Percentiles rank a stretch among this genome's conserved stretches.
Conservation (phyloP, 2,888 invertebrate genomes). For the Ptychoptera albimana region DNA sequence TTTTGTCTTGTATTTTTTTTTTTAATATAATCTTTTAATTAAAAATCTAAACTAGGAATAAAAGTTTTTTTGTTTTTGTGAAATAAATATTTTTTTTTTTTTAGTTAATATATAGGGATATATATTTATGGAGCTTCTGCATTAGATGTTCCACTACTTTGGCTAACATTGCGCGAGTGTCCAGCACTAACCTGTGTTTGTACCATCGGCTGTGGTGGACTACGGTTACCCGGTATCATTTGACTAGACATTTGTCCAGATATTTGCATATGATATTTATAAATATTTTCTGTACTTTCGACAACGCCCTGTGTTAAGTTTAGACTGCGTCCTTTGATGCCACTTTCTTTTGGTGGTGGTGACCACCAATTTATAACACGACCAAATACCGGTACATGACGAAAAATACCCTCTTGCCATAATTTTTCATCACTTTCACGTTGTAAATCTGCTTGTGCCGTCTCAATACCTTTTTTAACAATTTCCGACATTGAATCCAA, state of each 20-base stretch:
- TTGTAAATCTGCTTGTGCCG: constrained; percentile 80
- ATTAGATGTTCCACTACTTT: constrained; percentile 29
- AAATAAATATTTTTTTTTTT: neutral
- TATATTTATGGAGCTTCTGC: constrained; percentile 4
- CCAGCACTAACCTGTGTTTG: constrained; percentile 43
- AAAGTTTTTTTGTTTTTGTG: too few species aligned
- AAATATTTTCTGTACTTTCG: constrained; percentile 63
- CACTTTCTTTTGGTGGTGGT: constrained; percentile 62
- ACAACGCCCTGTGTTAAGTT: constrained; percentile 65
- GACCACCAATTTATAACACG: constrained; percentile 95
- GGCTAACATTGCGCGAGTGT: constrained; percentile 50
- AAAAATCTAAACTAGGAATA: too few species aligned
- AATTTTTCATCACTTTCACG: constrained; percentile 79
- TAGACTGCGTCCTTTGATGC: constrained; percentile 66
- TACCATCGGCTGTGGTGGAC: constrained; percentile 50
- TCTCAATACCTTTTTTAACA: constrained; percentile 79
- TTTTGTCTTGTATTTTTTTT: too few species aligned
- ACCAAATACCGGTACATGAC: constrained; percentile 89
- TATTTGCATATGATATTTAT: constrained; percentile 67
- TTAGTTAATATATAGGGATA: constrained; percentile 4
- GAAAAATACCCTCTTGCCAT: constrained; percentile 86
- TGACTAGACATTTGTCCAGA: constrained; percentile 38
- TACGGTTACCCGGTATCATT: constrained; percentile 38
- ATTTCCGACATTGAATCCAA: constrained; percentile 92
- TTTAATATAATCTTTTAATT: too few species aligned